These are phyloP conservation scores for Coranthus polyacanthus DNA, from an alignment of 2,797 vertebrate genomes.

Conservation along the genomic window DNA sequence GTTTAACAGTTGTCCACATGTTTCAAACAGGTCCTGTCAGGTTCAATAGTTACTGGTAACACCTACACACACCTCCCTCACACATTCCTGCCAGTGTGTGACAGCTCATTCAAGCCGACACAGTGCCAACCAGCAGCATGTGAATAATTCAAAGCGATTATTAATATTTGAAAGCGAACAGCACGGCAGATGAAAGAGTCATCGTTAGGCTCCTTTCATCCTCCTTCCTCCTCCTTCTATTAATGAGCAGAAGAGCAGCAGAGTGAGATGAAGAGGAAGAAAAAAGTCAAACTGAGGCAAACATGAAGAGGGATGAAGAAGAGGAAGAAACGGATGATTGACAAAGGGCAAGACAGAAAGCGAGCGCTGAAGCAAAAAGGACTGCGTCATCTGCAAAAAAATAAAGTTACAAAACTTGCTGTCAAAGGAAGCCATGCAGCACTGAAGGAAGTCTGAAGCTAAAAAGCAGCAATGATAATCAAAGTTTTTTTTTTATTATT, in stretches of 20 bases:
- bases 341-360: no score
- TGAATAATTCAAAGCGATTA: conserved; percentile 74
- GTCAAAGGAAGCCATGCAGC: no score
- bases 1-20: not conserved
- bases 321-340: not conserved
- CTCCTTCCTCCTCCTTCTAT: not conserved
- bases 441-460: no score
- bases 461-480: no score
- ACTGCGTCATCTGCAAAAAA: no score
- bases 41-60: not conserved
- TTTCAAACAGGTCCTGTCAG: not conserved
- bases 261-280: not conserved
- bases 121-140: conserved; percentile 28
- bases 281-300: not conserved
- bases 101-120: conserved; percentile 45
- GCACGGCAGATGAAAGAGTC: conserved; percentile 69
- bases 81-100: conserved; percentile 7
- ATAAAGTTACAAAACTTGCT: no score
- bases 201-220: conserved; percentile 58
- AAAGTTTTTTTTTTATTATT: no score
- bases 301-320: not conserved
- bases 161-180: conserved; percentile 74
- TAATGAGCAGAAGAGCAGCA: conserved; percentile 18
- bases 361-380: no score
- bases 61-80: conserved; percentile 14